Conservation (phyloP, 1,140 invertebrate species). For the Teleopsis dalmanni region DNA sequence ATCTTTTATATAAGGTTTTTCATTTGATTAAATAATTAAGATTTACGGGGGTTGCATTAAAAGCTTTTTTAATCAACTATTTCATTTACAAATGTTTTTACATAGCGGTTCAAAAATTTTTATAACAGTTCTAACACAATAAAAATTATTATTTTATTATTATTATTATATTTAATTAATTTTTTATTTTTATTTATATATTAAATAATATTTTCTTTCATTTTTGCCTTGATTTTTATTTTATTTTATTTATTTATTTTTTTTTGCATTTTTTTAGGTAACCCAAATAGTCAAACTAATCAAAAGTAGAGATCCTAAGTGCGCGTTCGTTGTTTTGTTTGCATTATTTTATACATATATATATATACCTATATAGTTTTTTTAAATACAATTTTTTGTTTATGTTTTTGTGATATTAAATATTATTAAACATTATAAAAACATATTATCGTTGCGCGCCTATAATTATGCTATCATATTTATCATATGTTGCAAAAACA, state of each 20-base stretch:
- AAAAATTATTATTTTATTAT: not conserved
- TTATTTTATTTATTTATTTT: constrained; percentile 15
- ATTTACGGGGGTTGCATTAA: too few species aligned
- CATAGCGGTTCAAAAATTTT: too few species aligned
- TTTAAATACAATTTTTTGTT: constrained; percentile 7
- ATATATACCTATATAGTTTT: constrained; percentile 12
- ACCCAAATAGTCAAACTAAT: constrained; percentile 43
- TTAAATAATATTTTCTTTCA: not conserved
- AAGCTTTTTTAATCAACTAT: too few species aligned
- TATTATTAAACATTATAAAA: too few species aligned
- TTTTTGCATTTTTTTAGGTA: constrained; percentile 39
- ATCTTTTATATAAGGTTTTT: too few species aligned
- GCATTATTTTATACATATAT: not conserved
- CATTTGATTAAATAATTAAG: too few species aligned
- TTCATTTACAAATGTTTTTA: too few species aligned
- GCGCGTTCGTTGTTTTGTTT: constrained; percentile 16
- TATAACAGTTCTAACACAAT: not conserved
- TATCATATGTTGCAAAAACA: too few species aligned
- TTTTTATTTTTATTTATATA: constrained; percentile 10
- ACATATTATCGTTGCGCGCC: too few species aligned
- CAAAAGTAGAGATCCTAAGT: constrained; percentile 22
- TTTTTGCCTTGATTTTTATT: constrained; percentile 7
- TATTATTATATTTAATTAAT: constrained; percentile 12
- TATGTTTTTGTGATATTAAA: too few species aligned
- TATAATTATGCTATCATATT: too few species aligned